Conservation (phyloP, 2,797 vertebrate species). For the Syndactyla subalaris region DNA sequence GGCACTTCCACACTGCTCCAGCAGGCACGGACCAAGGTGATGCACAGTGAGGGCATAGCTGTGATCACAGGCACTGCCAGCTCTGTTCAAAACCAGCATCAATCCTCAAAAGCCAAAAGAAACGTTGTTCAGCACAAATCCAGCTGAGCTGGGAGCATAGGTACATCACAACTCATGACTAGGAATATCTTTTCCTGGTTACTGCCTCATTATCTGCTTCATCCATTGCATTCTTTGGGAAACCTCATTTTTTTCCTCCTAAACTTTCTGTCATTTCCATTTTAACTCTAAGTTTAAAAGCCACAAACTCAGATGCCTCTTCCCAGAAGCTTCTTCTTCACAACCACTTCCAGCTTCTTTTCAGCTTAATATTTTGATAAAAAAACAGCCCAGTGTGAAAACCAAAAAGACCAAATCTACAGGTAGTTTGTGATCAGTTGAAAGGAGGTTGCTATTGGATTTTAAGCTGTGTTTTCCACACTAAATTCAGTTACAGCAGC, state of each 20-base stretch:
- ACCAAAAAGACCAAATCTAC: background rate
- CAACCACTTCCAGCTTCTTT: background rate
- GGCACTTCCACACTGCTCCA: background rate
- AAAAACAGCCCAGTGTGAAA: background rate
- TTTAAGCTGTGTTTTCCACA: background rate
- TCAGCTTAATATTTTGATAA: background rate
- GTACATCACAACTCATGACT: background rate
- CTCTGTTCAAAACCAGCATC: background rate
- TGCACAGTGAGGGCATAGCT: background rate
- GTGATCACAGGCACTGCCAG: background rate
- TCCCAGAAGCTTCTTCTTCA: background rate
- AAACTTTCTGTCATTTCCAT: background rate
- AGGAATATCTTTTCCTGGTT: background rate
- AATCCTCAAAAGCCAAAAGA: background rate
- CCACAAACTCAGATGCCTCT: background rate
- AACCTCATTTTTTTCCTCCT: background rate
- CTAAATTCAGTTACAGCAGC: background rate
- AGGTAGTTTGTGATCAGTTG: background rate
- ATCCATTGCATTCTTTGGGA: background rate
- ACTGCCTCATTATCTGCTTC: background rate
- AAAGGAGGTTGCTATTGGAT: background rate
- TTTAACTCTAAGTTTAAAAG: background rate
- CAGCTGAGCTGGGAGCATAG: background rate
- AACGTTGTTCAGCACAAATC: fast-evolving
- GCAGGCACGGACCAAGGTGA: fast-evolving